A percentile compares a stretch with the other conserved stretches of the same genome.
phyloP scores from a whole-genome alignment of 2,797 vertebrate genomes.

The Acanthurus leucopareius region DNA sequence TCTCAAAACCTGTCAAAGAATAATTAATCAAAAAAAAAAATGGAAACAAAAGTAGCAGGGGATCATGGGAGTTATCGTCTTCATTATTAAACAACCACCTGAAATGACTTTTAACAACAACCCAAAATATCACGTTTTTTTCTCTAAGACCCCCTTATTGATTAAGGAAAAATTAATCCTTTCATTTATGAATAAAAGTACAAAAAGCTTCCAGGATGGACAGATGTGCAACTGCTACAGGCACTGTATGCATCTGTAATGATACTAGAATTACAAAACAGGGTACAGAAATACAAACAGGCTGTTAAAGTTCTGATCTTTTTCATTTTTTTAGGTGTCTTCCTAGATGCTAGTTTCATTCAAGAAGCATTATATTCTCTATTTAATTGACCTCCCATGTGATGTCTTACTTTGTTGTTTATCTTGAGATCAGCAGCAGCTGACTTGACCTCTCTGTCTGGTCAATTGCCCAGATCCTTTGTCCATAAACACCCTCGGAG shows the following conservation, averaged over 20 bases:
- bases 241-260: too few species aligned
- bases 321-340: too few species aligned
- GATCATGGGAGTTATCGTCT: too few species aligned
- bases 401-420: neutral
- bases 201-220: neutral
- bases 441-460: slow-evolving; percentile 39
- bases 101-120: too few species aligned
- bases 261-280: too few species aligned
- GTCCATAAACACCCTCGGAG: slow-evolving; percentile 33
- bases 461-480: slow-evolving; percentile 38
- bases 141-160: neutral
- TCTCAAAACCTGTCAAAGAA: neutral
- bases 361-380: neutral
- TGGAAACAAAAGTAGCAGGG: too few species aligned
- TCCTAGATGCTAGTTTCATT: neutral
- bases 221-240: neutral
- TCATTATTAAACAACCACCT: too few species aligned
- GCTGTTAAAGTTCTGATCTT: neutral
- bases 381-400: neutral
- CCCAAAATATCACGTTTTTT: neutral
- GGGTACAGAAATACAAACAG: too few species aligned
- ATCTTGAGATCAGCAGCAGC: slow-evolving; percentile 8
- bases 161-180: neutral
- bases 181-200: neutral
- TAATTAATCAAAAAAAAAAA: too few species aligned